phyloP scores from a whole-genome alignment of 2,113 vertebrate species.

The Python bivittatus region DNA sequence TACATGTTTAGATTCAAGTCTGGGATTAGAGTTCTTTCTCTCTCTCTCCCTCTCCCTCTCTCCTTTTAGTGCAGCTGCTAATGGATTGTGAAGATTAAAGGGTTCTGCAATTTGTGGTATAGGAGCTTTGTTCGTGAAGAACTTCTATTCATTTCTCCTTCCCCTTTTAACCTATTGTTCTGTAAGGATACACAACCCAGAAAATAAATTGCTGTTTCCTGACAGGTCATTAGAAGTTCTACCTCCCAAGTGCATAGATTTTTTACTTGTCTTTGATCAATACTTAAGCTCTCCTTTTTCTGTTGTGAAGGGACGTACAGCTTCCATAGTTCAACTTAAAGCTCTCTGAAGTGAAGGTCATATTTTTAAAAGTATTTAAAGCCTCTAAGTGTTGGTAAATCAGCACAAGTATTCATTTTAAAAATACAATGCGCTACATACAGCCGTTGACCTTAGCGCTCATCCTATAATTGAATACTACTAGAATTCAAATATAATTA shows the following conservation, averaged over 20 bases:
- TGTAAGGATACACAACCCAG: not conserved
- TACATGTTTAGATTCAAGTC: slow-evolving; percentile 4
- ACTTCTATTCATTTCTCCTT: not conserved
- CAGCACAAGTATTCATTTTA: not conserved
- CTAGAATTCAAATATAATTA: not conserved
- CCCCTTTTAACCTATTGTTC: not conserved
- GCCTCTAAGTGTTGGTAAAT: not conserved
- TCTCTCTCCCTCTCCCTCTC: not conserved
- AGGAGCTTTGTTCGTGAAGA: not conserved
- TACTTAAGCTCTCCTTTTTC: not conserved
- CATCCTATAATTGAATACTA: not conserved
- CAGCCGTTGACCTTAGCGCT: not conserved
- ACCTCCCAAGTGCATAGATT: not conserved
- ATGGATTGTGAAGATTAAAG: slow-evolving; percentile 8
- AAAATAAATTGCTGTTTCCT: not conserved
- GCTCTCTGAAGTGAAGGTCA: not conserved
- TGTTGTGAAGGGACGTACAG: not conserved
- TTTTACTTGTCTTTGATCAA: not conserved
- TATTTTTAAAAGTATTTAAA: not conserved
- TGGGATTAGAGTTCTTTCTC: not conserved
- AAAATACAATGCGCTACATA: not conserved
- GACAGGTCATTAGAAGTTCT: not conserved
- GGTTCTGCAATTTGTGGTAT: not conserved
- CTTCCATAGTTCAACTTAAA: not conserved
- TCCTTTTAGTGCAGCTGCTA: not conserved